A percentile compares a stretch with the other conserved stretches of the same genome.
These are phyloP conservation scores for Oasisia sp. DNA, from an alignment of 2,888 invertebrate species.

Conservation along the genomic window DNA sequence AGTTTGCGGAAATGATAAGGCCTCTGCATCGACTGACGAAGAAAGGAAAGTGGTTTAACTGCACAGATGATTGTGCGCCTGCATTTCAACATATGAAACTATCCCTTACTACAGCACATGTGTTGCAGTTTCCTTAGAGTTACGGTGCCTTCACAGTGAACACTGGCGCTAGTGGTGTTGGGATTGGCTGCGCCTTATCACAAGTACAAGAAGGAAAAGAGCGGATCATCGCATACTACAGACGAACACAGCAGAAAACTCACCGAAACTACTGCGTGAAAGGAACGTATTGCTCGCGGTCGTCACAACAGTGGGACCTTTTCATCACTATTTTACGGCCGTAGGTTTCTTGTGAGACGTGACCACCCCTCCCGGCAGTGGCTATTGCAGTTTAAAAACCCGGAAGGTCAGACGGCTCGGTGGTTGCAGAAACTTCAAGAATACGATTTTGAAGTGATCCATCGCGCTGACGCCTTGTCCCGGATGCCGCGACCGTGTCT, in stretches of 20 bases:
- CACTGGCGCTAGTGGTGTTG: slow-evolving; percentile 43
- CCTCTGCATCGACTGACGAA: slow-evolving; percentile 25
- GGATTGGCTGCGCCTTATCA: slow-evolving; percentile 42
- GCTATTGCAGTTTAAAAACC: slow-evolving; percentile 34
- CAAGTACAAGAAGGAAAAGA: slow-evolving; percentile 40
- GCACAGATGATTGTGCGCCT: slow-evolving; percentile 25
- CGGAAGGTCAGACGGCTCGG: slow-evolving; percentile 33
- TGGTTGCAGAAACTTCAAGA: slow-evolving; percentile 30
- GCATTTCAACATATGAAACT: slow-evolving; percentile 37
- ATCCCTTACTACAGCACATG: slow-evolving; percentile 33
- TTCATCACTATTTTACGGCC: slow-evolving; percentile 41
- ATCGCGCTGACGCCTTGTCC: slow-evolving; percentile 25
- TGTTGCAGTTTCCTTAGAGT: slow-evolving; percentile 33
- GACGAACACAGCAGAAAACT: slow-evolving; percentile 29
- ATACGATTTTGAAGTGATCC: slow-evolving; percentile 35
- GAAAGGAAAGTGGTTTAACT: slow-evolving; percentile 25
- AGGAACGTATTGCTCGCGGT: slow-evolving; percentile 38
- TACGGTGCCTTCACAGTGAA: slow-evolving; percentile 40
- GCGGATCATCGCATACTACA: slow-evolving; percentile 40
- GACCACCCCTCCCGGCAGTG: slow-evolving; percentile 43
- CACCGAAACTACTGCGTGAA: slow-evolving; percentile 24
- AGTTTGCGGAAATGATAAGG: neutral
- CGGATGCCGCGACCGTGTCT: neutral
- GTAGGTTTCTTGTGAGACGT: slow-evolving; percentile 34
- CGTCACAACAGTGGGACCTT: slow-evolving; percentile 38